Evolutionary conservation across 1,140 invertebrate species (phyloP), one percentile per base, ranked within the genome.

Genomic region (Oscheius sp.): DNA sequence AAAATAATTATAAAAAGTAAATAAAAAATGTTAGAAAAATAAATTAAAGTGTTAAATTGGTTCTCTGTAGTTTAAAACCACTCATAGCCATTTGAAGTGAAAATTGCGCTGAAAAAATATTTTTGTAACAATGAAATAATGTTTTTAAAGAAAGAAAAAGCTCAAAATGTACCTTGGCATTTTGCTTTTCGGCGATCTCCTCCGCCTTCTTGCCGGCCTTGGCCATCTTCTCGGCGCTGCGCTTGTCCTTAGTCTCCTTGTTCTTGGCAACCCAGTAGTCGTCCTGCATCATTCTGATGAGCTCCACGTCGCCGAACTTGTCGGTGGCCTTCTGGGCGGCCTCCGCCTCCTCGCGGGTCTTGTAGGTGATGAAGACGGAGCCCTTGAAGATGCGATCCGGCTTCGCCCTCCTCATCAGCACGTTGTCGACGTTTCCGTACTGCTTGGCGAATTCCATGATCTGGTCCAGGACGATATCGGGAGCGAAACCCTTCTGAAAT

Each of bases 301-400:
- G 61, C 15, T 66, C 58, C 20, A 46, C 36, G 10, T 76, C 79
- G 10, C 61, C 58, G 66, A 91, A 85, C 34, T 93, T 84, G 1
- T 91, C 91, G 28, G 89, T 87, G 85, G 90, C 92, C 83, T 92
- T 91, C 0, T 92, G 77, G 34, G 86, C 87, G 49, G 86, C 85
- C 76, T 91, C 89, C 18, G 90, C 90, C 77, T 89, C 88, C 63
- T 93, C 91, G 62, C 89, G 86, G 32, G 88, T 91, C 78, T 89
- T 88, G 80, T 94, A 96, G 1, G 91, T 90, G 26, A 91, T 88
- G 87, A 94, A 94, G 61, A 94, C 89, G 4, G 93, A 95, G 46
- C 94, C 66, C 87, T 97, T 92, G 80, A 93, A 94, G 13, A 74
- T 68, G 42, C 75, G 59, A 28, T 72, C 74, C 20, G 61, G 65